A percentile compares a stretch with the other conserved stretches of the same genome.
These are phyloP conservation scores for Maconellicoccus hirsutus DNA, from an alignment of 1,140 invertebrate species.

Conservation along the genomic window DNA sequence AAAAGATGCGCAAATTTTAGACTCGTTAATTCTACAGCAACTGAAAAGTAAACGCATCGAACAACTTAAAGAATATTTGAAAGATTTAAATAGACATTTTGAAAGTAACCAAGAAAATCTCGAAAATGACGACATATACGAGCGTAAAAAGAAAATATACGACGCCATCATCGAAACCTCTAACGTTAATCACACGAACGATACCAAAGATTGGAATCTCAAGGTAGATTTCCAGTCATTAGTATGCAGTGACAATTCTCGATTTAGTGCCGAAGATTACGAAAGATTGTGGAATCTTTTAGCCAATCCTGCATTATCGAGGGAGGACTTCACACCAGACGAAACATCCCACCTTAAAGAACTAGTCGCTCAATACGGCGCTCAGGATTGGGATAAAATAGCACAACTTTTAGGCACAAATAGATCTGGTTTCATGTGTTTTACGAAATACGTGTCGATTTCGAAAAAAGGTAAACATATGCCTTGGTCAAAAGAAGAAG, in stretches of 20 bases:
- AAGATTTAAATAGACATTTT: neutral
- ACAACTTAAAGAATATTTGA: neutral
- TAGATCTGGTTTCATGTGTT: neutral
- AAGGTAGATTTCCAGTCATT: neutral
- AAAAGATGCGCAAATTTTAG: neutral
- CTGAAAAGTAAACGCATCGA: neutral
- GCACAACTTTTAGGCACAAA: neutral
- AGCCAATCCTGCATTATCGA: neutral
- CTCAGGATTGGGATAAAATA: neutral
- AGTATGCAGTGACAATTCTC: neutral
- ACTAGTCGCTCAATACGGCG: neutral
- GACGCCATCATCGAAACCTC: neutral
- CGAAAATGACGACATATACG: neutral
- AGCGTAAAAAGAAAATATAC: neutral
- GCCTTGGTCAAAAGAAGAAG: neutral
- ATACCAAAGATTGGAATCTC: neutral
- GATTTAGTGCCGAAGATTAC: neutral
- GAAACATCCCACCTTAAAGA: neutral
- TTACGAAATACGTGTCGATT: neutral
- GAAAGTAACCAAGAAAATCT: too few species aligned
- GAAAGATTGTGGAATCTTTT: neutral
- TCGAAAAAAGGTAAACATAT: constrained; percentile 1
- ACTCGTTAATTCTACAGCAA: neutral
- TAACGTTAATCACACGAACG: neutral
- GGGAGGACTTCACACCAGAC: neutral